Percentiles rank a stretch among this genome's conserved stretches.
Conservation (phyloP, 2,797 vertebrate species). For the Manis javanica region DNA sequence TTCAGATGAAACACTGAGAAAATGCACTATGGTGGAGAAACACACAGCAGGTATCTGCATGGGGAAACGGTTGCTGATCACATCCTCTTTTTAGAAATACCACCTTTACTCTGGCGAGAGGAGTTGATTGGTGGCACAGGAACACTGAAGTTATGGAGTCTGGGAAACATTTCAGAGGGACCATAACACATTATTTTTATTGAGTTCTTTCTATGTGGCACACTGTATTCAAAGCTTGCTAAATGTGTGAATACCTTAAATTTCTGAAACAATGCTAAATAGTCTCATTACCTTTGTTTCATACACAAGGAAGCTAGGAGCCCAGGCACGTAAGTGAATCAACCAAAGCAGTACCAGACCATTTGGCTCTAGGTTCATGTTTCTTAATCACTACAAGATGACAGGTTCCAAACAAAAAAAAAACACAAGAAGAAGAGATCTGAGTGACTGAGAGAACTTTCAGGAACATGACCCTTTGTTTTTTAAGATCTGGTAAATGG, state of each 20-base stretch:
- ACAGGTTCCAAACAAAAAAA: neutral
- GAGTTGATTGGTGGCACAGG: neutral
- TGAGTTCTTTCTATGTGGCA: neutral
- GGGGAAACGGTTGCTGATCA: neutral
- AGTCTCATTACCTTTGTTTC: neutral
- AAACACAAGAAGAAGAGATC: neutral
- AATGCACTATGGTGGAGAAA: neutral
- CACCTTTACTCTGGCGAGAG: neutral
- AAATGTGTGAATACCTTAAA: neutral
- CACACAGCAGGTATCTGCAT: accelerated
- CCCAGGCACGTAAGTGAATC: neutral
- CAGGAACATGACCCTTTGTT: neutral
- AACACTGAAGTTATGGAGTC: neutral
- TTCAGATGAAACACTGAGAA: neutral
- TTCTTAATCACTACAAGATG: neutral
- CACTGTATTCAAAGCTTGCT: neutral
- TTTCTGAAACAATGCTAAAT: neutral
- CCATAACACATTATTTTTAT: neutral
- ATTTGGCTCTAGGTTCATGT: neutral
- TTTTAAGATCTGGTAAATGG: neutral
- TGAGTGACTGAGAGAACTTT: neutral
- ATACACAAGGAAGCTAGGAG: neutral
- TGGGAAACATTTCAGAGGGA: neutral
- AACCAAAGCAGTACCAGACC: neutral
- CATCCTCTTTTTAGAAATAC: neutral